These are phyloP conservation scores for Nanger granti DNA, from an alignment of 2,113 vertebrate species.

Conservation along the genomic window DNA sequence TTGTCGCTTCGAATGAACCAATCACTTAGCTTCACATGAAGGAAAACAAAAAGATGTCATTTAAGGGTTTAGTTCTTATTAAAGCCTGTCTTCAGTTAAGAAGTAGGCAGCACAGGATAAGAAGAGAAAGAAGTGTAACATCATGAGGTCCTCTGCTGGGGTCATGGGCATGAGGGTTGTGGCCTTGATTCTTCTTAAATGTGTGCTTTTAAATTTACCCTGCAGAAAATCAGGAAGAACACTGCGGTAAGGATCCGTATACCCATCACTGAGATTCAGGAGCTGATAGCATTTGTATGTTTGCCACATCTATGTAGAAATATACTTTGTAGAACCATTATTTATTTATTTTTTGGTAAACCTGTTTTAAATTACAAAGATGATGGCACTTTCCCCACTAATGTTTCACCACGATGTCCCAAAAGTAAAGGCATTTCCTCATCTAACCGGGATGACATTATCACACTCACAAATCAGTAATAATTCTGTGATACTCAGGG, in stretches of 20 bases:
- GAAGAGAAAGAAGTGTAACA: not conserved
- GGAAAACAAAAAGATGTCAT: not conserved
- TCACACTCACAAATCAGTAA: not conserved
- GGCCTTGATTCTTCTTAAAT: not conserved
- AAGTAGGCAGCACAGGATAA: not conserved
- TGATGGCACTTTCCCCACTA: not conserved
- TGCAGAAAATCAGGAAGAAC: not conserved
- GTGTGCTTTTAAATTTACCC: not conserved
- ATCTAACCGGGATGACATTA: not conserved
- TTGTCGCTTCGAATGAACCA: not conserved
- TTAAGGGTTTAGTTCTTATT: not conserved
- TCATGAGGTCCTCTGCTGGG: not conserved
- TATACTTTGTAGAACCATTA: not conserved
- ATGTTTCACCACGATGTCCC: not conserved
- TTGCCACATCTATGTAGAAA: not conserved
- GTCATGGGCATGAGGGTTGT: fast-evolving
- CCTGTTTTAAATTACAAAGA: not conserved
- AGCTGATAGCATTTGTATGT: not conserved
- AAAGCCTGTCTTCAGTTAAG: not conserved
- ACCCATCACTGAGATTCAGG: not conserved
- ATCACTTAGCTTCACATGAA: not conserved
- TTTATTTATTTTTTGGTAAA: not conserved
- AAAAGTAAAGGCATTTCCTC: not conserved
- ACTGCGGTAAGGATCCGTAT: fast-evolving
- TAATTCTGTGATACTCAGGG: not conserved